Base-by-base conservation (phyloP, 1,140 invertebrate genomes). In the Conus ventricosus region DNA sequence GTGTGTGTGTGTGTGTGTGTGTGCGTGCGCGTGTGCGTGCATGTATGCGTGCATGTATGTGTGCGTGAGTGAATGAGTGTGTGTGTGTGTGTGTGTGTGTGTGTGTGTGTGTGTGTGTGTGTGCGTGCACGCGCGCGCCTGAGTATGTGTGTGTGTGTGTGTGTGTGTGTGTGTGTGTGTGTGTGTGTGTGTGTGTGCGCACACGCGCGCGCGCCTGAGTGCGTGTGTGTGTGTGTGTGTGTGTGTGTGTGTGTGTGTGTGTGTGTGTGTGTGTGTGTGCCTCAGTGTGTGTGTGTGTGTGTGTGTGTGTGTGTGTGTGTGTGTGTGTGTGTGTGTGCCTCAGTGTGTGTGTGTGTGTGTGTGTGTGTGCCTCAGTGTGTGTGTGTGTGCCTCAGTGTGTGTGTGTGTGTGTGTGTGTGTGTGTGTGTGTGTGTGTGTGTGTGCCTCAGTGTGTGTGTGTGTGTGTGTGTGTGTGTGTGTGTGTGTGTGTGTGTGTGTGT, bases 131-230 rank as follows among this genome's bases (percentile, higher is more conserved):
- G 57, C 5, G 57, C 15, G 57, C 15, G 57, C 15, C 8, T 60
- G 57, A 2, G 57, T 60, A 4, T 60, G 57, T 60, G 57, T 60
- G 57, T 60, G 57, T 60, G 57, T 60, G 15, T 60, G 15, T 60
- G 75, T 78, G 23, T 39, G 75, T 78, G 23, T 78, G 39, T 78
- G n/a, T 78, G n/a, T 39, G 75, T 78, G 75, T 78, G 75, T 39
- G 75, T 39, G 75, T 78, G 23, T n/a, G 75, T 7, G 75, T 39
- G 23, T 20, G 75, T 78, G 75, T 57, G 55, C 55, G 13, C 13
- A 13, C 13, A 57, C 13, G 55, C 13, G 13, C n/a, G n/a, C n/a
- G n/a, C n/a, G n/a, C 5, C 27, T 78, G 75, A 39, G 6, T 78
- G 20, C 20, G 55, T 7, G 13, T 57, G 55, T 57, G 55, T 13